Evolutionary conservation across 2,888 invertebrate genomes (phyloP).

Genomic region (Lissonota sp.): DNA sequence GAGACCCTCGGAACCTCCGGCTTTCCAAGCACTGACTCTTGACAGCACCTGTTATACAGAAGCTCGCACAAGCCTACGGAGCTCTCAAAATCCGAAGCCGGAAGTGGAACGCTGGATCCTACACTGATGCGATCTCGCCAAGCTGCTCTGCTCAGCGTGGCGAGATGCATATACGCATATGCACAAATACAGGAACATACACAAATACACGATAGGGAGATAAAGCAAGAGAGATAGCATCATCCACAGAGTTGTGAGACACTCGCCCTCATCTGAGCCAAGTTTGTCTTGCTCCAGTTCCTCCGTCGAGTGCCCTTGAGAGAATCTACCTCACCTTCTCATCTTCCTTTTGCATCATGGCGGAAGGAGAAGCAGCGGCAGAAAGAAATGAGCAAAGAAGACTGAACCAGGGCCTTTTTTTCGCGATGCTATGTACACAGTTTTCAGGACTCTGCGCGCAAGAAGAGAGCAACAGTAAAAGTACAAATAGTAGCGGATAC

Average conservation of each 20-base stretch:
- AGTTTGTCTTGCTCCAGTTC: conserved; percentile 76
- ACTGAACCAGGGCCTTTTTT: conserved; percentile 34
- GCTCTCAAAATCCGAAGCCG: conserved; percentile 49
- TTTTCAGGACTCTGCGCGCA: conserved; percentile 49
- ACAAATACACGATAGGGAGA: neutral
- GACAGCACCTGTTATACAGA: conserved; percentile 56
- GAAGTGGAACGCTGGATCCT: conserved; percentile 55
- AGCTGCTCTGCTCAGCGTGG: conserved; percentile 28
- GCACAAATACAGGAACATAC: neutral
- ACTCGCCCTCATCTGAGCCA: conserved; percentile 57
- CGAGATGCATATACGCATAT: conserved; percentile 15
- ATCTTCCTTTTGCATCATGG: conserved; percentile 56
- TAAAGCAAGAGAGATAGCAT: conserved; percentile 30
- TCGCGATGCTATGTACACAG: conserved; percentile 57
- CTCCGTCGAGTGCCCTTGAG: conserved; percentile 72
- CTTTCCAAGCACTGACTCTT: conserved; percentile 45
- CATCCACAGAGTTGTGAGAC: conserved; percentile 54
- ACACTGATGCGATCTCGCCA: conserved; percentile 55
- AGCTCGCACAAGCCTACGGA: conserved; percentile 50
- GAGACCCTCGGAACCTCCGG: conserved; percentile 12
- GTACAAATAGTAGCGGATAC: conserved; percentile 49
- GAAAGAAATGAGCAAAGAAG: conserved; percentile 56
- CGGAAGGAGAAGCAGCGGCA: conserved; percentile 45
- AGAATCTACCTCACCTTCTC: conserved; percentile 62
- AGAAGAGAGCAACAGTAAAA: conserved; percentile 54